Evolutionary conservation across 2,888 invertebrate species (phyloP).

Genomic region (Troides oblongomaculatus): DNA sequence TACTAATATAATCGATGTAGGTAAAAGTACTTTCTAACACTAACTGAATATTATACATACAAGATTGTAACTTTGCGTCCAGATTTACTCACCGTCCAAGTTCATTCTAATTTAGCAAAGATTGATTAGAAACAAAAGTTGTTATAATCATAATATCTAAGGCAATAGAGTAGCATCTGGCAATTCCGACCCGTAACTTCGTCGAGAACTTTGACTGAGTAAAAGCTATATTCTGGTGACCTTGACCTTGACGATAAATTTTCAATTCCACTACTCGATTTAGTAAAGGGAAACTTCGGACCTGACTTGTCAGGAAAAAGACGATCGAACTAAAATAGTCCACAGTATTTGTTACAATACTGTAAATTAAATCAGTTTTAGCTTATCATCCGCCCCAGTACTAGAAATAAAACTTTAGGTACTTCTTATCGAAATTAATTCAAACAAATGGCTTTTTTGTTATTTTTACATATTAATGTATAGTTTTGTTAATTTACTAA

Average conservation of each 20-base stretch:
- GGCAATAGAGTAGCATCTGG: conserved; percentile 10
- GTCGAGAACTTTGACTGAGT: conserved; percentile 16
- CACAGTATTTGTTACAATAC: background rate
- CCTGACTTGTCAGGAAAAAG: conserved; percentile 3
- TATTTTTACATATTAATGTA: background rate
- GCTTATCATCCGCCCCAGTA: background rate
- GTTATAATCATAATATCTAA: background rate
- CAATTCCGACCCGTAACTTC: background rate
- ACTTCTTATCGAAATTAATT: background rate
- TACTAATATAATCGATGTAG: no score
- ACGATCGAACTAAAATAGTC: background rate
- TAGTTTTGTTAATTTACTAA: background rate
- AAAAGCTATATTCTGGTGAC: conserved; percentile 19
- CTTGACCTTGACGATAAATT: conserved; percentile 18
- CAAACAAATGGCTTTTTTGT: background rate
- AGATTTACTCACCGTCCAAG: background rate
- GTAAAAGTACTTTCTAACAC: no score
- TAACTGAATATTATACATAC: background rate
- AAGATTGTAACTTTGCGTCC: background rate
- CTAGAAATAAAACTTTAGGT: background rate
- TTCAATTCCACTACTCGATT: conserved; percentile 22
- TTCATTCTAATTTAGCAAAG: background rate
- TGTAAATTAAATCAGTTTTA: background rate
- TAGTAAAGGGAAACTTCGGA: conserved; percentile 3
- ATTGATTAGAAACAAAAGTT: conserved; percentile 19